phyloP scores from a whole-genome alignment of 2,113 vertebrate species.

The Heterochromis multidens region DNA sequence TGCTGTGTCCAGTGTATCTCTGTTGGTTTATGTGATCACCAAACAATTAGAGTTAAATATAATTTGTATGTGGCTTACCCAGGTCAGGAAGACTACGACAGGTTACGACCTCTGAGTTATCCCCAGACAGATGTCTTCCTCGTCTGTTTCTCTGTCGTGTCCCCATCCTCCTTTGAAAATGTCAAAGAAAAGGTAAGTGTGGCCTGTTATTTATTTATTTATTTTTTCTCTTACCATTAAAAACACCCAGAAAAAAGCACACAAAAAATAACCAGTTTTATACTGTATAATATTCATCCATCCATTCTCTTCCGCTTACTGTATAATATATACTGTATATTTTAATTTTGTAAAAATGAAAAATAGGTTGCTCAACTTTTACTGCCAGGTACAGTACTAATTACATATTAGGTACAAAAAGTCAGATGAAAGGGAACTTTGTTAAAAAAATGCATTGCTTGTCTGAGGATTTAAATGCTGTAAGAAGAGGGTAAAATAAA shows the following conservation, averaged over 20 bases:
- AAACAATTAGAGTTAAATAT: neutral
- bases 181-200: slow-evolving; percentile 96
- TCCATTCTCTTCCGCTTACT: too few species aligned
- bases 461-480: neutral
- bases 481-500: neutral
- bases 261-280: neutral
- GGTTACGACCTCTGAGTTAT: slow-evolving; percentile 98
- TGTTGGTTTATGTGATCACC: neutral
- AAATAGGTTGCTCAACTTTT: neutral
- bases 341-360: neutral
- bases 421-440: neutral
- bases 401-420: neutral
- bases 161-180: slow-evolving; percentile 99
- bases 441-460: neutral
- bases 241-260: too few species aligned
- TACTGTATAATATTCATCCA: neutral
- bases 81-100: slow-evolving; percentile 99
- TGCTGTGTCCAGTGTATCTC: neutral
- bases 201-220: too few species aligned
- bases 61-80: slow-evolving; percentile 15
- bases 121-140: slow-evolving; percentile 99
- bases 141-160: slow-evolving; percentile 98
- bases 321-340: neutral
- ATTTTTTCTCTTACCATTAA: accelerated
- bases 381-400: neutral